Base-by-base conservation (phyloP, 2,888 invertebrate species). In the Balanococcus diminutus region DNA sequence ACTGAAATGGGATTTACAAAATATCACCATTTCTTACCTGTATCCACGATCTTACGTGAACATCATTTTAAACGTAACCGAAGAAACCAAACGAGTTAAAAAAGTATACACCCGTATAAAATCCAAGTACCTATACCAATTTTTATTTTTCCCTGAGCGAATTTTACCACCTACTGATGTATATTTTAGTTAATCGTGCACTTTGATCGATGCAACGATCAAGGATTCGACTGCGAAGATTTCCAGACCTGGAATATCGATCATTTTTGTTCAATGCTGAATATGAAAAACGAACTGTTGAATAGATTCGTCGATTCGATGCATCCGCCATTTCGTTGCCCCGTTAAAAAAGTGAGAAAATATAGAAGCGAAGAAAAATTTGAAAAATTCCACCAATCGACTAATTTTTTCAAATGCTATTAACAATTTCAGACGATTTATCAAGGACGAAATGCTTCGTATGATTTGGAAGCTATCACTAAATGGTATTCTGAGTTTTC, bases 181-280 rank as follows among this genome's bases (percentile, higher is more conserved):
- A 42, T 11, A 51, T 51, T 51, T 3, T 46, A 56, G 56, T 1
- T 56, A 56, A 19, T 56, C 0, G 56, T 56, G 22, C 22, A 39
- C 4, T 1, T 36, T 19, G n/a, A 81, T 14, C 42, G 82, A 42
- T 82, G 82, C 36, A 28, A 82, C 82, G 46, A 79, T 36, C 32
- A 79, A 36, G 75, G 75, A 8, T 79, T 79, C 36, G 19, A 36
- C 36, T 79, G 75, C 36, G 36, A 79, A 36, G 75, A 79, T 79
- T 79, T 79, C 36, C 75, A 79, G 22, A 36, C 36, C 19, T 79
- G 75, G 75, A 2, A 19, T 8, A 16, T 79, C 2, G 36, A 16
- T 19, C 6, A 79, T 79, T 79, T 79, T 79, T 79, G 36, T 6
- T 8, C 31, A 11, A 36, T 36, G 8, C 36, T 79, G 22, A 79